phyloP scores from a whole-genome alignment of 2,888 invertebrate genomes.

The Drosophila maculinotata region DNA sequence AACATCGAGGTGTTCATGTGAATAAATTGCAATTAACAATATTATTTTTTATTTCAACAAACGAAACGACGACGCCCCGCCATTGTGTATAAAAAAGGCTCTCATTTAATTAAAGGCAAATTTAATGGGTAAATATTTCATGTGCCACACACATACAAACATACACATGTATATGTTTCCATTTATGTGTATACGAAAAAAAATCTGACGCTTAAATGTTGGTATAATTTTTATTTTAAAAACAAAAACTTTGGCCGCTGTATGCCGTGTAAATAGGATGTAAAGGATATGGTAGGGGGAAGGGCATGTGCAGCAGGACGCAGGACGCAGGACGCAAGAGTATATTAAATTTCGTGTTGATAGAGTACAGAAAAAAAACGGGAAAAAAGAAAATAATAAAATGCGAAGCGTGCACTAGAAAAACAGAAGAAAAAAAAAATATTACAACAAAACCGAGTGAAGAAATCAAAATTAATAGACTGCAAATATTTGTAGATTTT shows the following conservation, averaged over 20 bases:
- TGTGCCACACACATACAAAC: slow-evolving; percentile 56
- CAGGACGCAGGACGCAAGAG: slow-evolving; percentile 18
- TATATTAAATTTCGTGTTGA: slow-evolving; percentile 77
- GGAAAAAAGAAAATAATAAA: slow-evolving; percentile 54
- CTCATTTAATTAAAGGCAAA: slow-evolving; percentile 81
- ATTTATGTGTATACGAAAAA: slow-evolving; percentile 22
- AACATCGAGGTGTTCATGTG: slow-evolving; percentile 80
- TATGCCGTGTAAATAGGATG: slow-evolving; percentile 64
- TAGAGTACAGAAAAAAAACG: slow-evolving; percentile 35
- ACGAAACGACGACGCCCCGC: slow-evolving; percentile 54
- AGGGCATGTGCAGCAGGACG: slow-evolving; percentile 11
- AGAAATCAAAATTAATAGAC: slow-evolving; percentile 80
- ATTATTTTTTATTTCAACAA: slow-evolving; percentile 76
- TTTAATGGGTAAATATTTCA: slow-evolving; percentile 81
- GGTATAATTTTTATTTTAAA: slow-evolving; percentile 68
- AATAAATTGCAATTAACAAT: slow-evolving; percentile 84
- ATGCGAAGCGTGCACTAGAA: slow-evolving; percentile 68
- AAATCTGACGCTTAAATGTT: slow-evolving; percentile 62
- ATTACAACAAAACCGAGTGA: slow-evolving; percentile 30
- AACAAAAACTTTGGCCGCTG: slow-evolving; percentile 46
- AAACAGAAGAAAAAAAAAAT: slow-evolving; percentile 57
- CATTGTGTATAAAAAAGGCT: slow-evolving; percentile 58
- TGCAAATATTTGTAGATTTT: slow-evolving; percentile 85
- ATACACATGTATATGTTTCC: slow-evolving; percentile 37
- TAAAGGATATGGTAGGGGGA: slow-evolving; percentile 17